Conservation (phyloP, 2,113 vertebrate genomes). For the Fregetta grallaria region DNA sequence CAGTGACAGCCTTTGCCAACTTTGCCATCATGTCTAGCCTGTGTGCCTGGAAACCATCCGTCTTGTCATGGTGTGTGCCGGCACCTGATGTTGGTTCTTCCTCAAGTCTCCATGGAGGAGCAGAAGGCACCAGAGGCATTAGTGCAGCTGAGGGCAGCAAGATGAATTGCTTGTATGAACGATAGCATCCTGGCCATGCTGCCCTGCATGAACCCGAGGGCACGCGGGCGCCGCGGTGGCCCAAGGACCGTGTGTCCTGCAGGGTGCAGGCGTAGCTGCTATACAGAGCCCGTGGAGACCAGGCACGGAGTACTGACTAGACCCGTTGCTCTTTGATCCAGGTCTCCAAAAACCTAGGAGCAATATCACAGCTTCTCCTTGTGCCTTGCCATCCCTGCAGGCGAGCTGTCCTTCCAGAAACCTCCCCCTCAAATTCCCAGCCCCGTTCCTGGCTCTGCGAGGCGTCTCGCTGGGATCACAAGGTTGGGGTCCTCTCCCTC, state of each 20-base stretch:
- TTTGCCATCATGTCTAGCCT: neutral
- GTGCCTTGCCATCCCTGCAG: fast-evolving
- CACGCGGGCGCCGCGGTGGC: fast-evolving
- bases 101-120: neutral
- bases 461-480: neutral
- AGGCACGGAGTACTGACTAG: fast-evolving
- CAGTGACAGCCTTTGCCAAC: neutral
- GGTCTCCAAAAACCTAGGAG: neutral
- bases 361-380: neutral
- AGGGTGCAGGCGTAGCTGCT: neutral
- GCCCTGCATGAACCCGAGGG: fast-evolving
- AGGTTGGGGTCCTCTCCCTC: neutral
- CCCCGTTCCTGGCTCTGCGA: fast-evolving
- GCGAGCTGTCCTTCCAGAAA: fast-evolving
- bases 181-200: fast-evolving
- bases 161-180: neutral
- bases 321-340: neutral
- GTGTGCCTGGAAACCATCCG: fast-evolving
- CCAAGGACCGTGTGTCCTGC: fast-evolving
- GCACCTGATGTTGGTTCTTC: fast-evolving
- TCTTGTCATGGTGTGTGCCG: neutral
- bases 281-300: fast-evolving
- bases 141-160: neutral
- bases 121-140: neutral
- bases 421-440: fast-evolving